Conservation (phyloP, 1,140 invertebrate species). For the Sycophila sp. region DNA sequence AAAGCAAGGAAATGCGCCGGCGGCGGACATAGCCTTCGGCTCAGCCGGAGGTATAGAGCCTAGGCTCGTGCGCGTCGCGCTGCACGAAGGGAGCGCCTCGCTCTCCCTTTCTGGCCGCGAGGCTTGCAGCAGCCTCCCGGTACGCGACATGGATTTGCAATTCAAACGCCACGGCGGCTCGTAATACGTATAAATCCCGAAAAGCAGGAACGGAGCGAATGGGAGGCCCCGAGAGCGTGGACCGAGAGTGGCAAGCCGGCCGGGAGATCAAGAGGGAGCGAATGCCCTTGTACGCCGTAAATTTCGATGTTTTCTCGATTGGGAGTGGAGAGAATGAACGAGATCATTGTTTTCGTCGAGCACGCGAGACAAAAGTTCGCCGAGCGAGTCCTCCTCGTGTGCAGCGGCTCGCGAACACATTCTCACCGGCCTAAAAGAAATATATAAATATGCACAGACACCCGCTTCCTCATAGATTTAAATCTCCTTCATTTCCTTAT, state of each 20-base stretch:
- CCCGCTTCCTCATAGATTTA: no score
- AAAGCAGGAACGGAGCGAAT: conserved; percentile 32
- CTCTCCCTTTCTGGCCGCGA: conserved; percentile 40
- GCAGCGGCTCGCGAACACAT: neutral
- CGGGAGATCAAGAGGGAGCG: conserved; percentile 42
- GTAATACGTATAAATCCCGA: conserved; percentile 57
- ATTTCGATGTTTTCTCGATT: conserved; percentile 53
- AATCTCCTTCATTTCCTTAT: no score
- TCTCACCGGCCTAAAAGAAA: no score
- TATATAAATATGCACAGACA: no score
- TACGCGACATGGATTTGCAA: conserved; percentile 60
- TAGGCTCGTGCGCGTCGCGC: neutral
- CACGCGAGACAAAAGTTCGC: no score
- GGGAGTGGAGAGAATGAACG: conserved; percentile 53
- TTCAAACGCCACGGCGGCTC: conserved; percentile 55
- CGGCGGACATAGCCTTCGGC: neutral
- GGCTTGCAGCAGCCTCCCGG: conserved; percentile 42
- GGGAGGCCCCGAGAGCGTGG: conserved; percentile 33
- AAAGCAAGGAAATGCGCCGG: conserved; percentile 21
- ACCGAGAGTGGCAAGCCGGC: no score
- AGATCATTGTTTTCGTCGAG: conserved; percentile 56
- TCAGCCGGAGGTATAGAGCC: neutral
- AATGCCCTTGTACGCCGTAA: conserved; percentile 50
- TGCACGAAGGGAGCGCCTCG: conserved; percentile 28
- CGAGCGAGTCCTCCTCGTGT: neutral